Evolutionary conservation across 2,888 invertebrate genomes (phyloP).

Genomic region (Vesta saturnalis): DNA sequence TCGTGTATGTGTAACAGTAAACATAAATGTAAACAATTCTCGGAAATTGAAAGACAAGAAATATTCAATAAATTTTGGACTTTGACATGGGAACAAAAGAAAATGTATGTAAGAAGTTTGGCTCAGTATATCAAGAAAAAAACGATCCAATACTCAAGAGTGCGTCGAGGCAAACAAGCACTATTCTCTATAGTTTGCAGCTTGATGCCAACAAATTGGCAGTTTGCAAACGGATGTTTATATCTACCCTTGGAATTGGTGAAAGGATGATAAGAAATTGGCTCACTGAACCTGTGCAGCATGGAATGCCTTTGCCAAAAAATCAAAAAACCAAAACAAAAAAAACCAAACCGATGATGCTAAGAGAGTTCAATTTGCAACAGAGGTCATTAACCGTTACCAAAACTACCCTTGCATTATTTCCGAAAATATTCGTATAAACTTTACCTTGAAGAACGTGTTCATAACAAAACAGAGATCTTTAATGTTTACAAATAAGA

Average conservation of each 20-base stretch:
- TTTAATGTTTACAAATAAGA: too few relatives aligned
- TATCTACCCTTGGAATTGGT: not conserved
- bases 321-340: not conserved
- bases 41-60: not conserved
- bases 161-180: not conserved
- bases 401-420: not conserved
- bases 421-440: not conserved
- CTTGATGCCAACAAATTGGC: too few relatives aligned
- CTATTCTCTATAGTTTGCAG: slow-evolving; percentile 1
- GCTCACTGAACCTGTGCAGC: not conserved
- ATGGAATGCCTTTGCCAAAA: not conserved
- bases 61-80: not conserved
- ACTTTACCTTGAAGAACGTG: not conserved
- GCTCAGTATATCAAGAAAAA: too few relatives aligned
- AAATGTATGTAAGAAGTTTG: too few relatives aligned
- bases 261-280: not conserved
- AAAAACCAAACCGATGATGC: not conserved
- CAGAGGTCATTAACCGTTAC: not conserved
- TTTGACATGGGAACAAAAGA: too few relatives aligned
- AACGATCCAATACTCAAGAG: not conserved
- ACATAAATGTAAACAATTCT: not conserved
- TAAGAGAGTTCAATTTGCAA: not conserved
- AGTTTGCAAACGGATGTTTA: too few relatives aligned
- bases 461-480: too few relatives aligned
- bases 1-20: not conserved